Percentiles rank a stretch among this genome's conserved stretches.
phyloP scores from a whole-genome alignment of 2,888 invertebrate species.

The Andrena trimmerana region DNA sequence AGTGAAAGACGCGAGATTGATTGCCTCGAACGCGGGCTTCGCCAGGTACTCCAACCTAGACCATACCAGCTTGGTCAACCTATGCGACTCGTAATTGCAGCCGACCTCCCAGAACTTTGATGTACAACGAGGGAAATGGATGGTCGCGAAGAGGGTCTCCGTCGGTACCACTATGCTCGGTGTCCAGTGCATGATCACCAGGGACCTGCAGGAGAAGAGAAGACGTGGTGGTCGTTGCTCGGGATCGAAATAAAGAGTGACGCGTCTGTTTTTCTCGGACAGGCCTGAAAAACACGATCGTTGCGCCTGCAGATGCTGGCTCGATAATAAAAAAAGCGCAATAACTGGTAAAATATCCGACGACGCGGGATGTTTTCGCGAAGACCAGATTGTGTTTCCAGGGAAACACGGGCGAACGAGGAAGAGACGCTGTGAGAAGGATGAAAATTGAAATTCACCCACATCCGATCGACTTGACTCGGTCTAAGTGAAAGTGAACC shows the following conservation, averaged over 20 bases:
- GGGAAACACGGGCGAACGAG: neutral
- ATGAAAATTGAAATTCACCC: neutral
- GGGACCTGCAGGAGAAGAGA: slow-evolving; percentile 81
- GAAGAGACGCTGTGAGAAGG: neutral
- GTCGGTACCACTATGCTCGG: slow-evolving; percentile 88
- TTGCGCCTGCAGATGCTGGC: neutral
- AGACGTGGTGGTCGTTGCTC: neutral
- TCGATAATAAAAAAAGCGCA: slow-evolving; percentile 46
- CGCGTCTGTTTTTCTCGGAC: slow-evolving; percentile 9
- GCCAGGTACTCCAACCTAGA: slow-evolving; percentile 86
- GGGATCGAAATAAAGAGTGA: slow-evolving; percentile 12
- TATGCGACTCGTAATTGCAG: slow-evolving; percentile 90
- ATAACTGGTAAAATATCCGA: slow-evolving; percentile 13
- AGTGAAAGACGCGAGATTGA: slow-evolving; percentile 86
- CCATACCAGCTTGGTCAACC: slow-evolving; percentile 90
- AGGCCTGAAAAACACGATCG: slow-evolving; percentile 8
- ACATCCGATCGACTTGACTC: too few species aligned
- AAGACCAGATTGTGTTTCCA: slow-evolving; percentile 1
- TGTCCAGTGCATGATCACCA: slow-evolving; percentile 89
- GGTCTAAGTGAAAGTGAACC: too few species aligned
- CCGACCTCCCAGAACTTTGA: slow-evolving; percentile 80
- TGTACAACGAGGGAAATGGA: slow-evolving; percentile 89
- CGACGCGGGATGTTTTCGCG: slow-evolving; percentile 1
- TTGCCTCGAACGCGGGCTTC: slow-evolving; percentile 85
- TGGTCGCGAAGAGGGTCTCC: slow-evolving; percentile 85